Evolutionary conservation across 1,140 invertebrate species (phyloP), one percentile per base, ranked within the genome.

Genomic region (Melanaphis sacchari): DNA sequence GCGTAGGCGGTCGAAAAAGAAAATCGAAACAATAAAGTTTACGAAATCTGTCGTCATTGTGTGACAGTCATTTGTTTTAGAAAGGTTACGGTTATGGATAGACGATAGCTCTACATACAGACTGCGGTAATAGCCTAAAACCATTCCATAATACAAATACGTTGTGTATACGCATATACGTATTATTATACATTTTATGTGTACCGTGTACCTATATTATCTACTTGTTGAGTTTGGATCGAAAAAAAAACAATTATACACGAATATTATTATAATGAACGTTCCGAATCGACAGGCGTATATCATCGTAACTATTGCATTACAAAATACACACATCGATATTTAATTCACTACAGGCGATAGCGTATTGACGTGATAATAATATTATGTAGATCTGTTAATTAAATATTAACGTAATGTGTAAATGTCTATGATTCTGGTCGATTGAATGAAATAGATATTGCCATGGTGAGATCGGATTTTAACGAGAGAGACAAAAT

Each of bases 21-120:
- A 90, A 90, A 54, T 52, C 24, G 88, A 90, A 90, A 90, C 89
- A 90, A 90, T 90, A 52, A 88, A 90, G 89, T 90, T 90, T 90
- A 90, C 89, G 89, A 66, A 90, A 90, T 66, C 89, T 40, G 52
- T 90, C 89, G 54, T 90, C 89, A 66, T 90, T 90, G 89, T 54
- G 38, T 31, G 87, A 59, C 88, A 41, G 88, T 26, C 36, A 22
- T 66, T 90, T 66, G 52, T 90, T 59, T 90, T 66, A 90, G 89
- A 66, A 90, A 90, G 52, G 88, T 90, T 59, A 90, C 52, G 15
- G 36, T 41, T 26, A 90, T 54, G 31, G 52, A 41, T 90, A 90
- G 24, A 66, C 38, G 88, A 90, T 38, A 31, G 59, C 15, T 66
- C 31, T 66, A n/a, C n/a, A 66, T 31, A 66, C n/a, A 36, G 36